phyloP scores from a whole-genome alignment of 1,140 invertebrate genomes.

The Pissodes strobi region DNA sequence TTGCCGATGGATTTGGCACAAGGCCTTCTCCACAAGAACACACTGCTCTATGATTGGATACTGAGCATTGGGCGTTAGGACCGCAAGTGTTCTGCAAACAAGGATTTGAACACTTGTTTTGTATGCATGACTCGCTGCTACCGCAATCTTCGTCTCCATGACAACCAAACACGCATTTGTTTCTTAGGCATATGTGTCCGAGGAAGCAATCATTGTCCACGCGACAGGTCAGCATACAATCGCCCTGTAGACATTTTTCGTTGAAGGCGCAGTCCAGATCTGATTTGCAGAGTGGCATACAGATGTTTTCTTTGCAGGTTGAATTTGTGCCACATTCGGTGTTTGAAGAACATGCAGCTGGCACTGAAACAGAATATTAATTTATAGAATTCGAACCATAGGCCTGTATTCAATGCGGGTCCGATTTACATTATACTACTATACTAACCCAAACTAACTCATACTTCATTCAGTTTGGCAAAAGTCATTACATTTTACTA shows the following conservation, averaged over 20 bases:
- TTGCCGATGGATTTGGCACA: constrained; percentile 82
- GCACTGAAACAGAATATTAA: constrained; percentile 64
- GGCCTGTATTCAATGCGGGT: no score
- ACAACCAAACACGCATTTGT: constrained; percentile 85
- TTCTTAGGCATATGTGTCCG: constrained; percentile 84
- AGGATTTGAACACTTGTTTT: constrained; percentile 79
- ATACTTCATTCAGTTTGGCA: no score
- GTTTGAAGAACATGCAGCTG: constrained; percentile 71
- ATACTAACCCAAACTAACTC: no score
- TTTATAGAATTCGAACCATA: no score
- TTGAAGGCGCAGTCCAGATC: constrained; percentile 89
- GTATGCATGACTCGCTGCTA: constrained; percentile 76
- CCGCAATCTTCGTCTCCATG: constrained; percentile 85
- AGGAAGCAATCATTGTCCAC: constrained; percentile 90
- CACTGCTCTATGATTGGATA: constrained; percentile 78
- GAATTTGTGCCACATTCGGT: constrained; percentile 69
- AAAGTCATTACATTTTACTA: no score
- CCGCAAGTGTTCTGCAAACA: constrained; percentile 79
- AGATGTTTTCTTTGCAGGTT: constrained; percentile 78
- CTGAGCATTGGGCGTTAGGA: constrained; percentile 79
- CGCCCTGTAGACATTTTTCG: constrained; percentile 81
- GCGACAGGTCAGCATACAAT: constrained; percentile 83
- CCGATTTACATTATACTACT: no score
- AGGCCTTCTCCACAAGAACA: constrained; percentile 78
- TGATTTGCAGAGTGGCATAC: constrained; percentile 71